Evolutionary conservation across 2,888 invertebrate species (phyloP).

Genomic region (Rhamnusium bicolor): DNA sequence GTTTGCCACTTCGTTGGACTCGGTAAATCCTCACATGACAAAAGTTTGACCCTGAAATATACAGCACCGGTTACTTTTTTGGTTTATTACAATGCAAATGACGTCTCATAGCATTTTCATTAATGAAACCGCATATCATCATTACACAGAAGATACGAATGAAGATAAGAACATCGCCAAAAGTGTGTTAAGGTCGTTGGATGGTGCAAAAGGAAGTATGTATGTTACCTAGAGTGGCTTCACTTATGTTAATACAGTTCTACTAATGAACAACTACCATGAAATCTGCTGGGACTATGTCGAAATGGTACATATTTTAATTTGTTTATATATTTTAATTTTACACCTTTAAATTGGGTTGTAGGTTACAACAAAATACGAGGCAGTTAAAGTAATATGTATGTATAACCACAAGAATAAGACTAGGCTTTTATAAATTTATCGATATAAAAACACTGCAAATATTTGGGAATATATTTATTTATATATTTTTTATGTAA

Average conservation of each 20-base stretch:
- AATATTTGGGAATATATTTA: too few relatives aligned
- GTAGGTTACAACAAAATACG: neutral
- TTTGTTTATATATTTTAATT: slow-evolving; percentile 9
- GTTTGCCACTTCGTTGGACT: neutral
- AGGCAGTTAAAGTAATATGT: too few relatives aligned
- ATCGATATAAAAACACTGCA: too few relatives aligned
- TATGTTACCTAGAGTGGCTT: slow-evolving; percentile 45
- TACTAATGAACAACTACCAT: slow-evolving; percentile 34
- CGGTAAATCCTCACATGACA: neutral
- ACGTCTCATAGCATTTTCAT: slow-evolving; percentile 18
- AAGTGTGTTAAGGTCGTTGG: slow-evolving; percentile 49
- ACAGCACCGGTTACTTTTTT: neutral
- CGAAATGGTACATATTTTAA: slow-evolving; percentile 20
- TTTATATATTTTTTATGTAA: too few relatives aligned
- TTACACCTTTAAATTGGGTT: neutral
- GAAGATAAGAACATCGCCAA: slow-evolving; percentile 36
- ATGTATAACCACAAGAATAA: too few relatives aligned
- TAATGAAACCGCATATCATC: slow-evolving; percentile 21
- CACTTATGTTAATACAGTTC: slow-evolving; percentile 42
- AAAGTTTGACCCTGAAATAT: slow-evolving; percentile 11
- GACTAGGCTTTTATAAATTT: too few relatives aligned
- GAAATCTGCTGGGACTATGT: slow-evolving; percentile 29
- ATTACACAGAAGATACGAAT: slow-evolving; percentile 36
- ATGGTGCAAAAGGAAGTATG: slow-evolving; percentile 48
- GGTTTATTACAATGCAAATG: neutral